Conservation (phyloP, 2,113 vertebrate species). For the Marcusenius ussheri region DNA sequence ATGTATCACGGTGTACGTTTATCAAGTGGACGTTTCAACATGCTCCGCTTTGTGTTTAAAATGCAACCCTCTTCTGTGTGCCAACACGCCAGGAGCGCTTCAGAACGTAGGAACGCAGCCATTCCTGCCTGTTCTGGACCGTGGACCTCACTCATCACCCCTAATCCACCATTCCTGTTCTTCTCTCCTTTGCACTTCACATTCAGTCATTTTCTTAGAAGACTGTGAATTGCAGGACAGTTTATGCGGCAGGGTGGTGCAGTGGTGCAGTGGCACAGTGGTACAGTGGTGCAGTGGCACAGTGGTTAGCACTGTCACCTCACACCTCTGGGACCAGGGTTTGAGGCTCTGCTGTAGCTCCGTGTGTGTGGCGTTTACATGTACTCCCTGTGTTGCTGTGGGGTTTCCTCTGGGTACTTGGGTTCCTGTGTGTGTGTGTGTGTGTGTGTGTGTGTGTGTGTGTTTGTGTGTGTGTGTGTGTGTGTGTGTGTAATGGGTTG, state of each 20-base stretch:
- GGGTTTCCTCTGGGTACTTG: background rate
- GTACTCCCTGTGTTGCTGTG: background rate
- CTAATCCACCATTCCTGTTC: background rate
- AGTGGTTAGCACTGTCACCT: background rate
- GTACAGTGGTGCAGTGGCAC: background rate
- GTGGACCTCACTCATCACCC: background rate
- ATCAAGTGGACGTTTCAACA: background rate
- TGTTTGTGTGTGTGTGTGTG: too few relatives aligned
- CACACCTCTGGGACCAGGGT: background rate
- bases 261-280: too few relatives aligned
- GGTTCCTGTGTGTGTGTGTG: too few relatives aligned
- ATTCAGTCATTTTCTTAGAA: background rate
- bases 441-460: too few relatives aligned
- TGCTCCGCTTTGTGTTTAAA: background rate
- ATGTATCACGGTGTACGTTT: background rate
- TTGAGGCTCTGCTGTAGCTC: background rate
- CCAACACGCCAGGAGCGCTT: background rate
- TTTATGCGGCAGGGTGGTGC: background rate
- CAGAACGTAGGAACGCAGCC: background rate
- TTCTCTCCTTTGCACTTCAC: background rate
- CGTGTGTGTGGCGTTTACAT: background rate
- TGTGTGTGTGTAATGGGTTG: background rate
- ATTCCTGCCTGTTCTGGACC: background rate
- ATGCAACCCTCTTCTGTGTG: background rate
- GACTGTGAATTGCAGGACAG: background rate